Evolutionary conservation across 2,797 vertebrate genomes (phyloP).

Genomic region (Leucoraja ocellata): DNA sequence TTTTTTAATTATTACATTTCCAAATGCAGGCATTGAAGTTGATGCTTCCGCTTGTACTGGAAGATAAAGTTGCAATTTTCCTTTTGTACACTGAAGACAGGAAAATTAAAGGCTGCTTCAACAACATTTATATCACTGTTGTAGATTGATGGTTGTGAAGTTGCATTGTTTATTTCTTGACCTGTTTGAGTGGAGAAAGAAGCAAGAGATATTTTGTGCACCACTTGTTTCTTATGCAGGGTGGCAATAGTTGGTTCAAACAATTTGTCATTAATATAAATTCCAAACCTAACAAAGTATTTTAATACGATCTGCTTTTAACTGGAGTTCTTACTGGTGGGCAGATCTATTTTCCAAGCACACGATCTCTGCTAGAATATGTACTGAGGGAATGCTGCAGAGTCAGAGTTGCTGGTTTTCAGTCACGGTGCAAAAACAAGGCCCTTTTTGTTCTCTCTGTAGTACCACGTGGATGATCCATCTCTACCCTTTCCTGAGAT

Average conservation of each 20-base stretch:
- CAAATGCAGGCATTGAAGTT: neutral
- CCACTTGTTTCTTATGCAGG: neutral
- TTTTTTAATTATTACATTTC: neutral
- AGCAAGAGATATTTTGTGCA: neutral
- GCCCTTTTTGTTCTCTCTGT: neutral
- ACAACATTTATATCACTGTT: neutral
- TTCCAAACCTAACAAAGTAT: neutral
- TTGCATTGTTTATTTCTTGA: neutral
- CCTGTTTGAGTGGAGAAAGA: neutral
- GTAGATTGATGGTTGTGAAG: neutral
- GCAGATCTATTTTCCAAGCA: neutral
- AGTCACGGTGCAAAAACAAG: neutral
- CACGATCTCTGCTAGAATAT: neutral
- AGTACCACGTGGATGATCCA: too few relatives aligned
- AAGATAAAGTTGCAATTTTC: neutral
- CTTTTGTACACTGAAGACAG: neutral
- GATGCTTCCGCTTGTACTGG: neutral
- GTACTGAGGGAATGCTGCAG: neutral
- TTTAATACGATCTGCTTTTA: neutral
- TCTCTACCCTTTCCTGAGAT: too few relatives aligned
- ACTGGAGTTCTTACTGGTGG: neutral
- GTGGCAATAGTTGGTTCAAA: too few relatives aligned
- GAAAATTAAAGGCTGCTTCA: neutral
- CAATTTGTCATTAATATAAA: neutral
- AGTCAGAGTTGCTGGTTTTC: neutral